Conservation (phyloP, 2,113 vertebrate species). For the Alethe castanea region DNA sequence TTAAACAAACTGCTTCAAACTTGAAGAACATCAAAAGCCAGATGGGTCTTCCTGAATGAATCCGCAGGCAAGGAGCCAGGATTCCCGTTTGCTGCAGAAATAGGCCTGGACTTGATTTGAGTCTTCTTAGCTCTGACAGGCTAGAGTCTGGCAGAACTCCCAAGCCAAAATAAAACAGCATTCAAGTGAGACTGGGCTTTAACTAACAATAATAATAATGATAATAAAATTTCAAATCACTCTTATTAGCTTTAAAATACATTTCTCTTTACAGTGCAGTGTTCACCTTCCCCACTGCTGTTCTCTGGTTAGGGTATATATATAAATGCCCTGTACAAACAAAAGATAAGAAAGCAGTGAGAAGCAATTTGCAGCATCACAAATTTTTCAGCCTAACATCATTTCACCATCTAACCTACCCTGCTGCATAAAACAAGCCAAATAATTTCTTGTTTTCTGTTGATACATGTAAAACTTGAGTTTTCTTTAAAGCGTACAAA, state of each 20-base stretch:
- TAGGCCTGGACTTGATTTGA: constrained; percentile 76
- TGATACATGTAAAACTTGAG: not conserved
- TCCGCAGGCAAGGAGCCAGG: constrained; percentile 69
- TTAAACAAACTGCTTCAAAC: constrained; percentile 72
- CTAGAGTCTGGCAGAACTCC: constrained; percentile 68
- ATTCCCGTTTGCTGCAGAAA: constrained; percentile 71
- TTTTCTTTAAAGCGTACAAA: not conserved
- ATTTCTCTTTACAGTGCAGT: not conserved
- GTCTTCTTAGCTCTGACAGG: constrained; percentile 72
- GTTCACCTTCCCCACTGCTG: not conserved
- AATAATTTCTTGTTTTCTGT: not conserved
- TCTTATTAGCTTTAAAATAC: constrained; percentile 27
- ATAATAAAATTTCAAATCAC: constrained; percentile 40
- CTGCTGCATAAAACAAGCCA: not conserved
- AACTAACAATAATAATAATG: constrained; percentile 9
- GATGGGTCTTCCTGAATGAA: constrained; percentile 72
- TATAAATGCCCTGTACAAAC: not conserved
- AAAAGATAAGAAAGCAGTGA: not conserved
- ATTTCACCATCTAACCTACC: not conserved
- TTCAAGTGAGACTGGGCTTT: constrained; percentile 67
- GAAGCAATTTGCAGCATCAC: not conserved
- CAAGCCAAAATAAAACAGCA: constrained; percentile 72
- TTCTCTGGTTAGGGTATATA: not conserved
- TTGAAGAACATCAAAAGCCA: constrained; percentile 74
- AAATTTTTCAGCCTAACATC: not conserved